Conservation (phyloP, 1,140 invertebrate genomes). For the Brachionus sp. region DNA sequence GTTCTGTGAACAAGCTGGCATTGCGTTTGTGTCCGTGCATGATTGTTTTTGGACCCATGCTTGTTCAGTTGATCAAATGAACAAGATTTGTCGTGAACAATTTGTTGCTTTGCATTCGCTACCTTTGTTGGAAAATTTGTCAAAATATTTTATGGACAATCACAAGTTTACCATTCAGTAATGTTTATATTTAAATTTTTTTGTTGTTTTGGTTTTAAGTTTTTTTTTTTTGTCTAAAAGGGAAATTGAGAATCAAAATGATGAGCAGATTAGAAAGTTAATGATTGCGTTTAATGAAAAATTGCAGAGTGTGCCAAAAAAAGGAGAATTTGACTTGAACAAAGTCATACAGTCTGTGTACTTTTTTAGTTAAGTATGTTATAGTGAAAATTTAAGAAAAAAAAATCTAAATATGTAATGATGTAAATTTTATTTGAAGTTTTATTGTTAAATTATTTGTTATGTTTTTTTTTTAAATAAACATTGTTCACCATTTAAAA, state of each 20-base stretch:
- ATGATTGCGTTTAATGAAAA: conserved; percentile 30
- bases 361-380: conserved; percentile 42
- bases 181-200: not conserved
- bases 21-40: conserved; percentile 94
- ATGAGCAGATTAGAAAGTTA: not conserved
- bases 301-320: conserved; percentile 13
- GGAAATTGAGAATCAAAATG: conserved; percentile 29
- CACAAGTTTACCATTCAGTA: conserved; percentile 15
- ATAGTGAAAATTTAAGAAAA: not conserved
- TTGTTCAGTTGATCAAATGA: conserved; percentile 79
- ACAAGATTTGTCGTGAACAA: conserved; percentile 88
- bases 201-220: not conserved
- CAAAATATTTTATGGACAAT: conserved; percentile 21
- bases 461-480: not conserved
- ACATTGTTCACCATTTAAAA: not conserved
- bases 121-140: conserved; percentile 69
- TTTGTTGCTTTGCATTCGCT: conserved; percentile 88
- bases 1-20: conserved; percentile 71
- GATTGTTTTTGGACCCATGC: conserved; percentile 99
- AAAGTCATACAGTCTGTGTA: conserved; percentile 33
- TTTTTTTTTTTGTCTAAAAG: conserved; percentile 27
- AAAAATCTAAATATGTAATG: not conserved
- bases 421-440: not conserved
- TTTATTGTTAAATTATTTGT: conserved; percentile 1
- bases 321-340: conserved; percentile 9